These are phyloP conservation scores for Limanda limanda DNA, from an alignment of 2,113 vertebrate species.

Conservation along the genomic window DNA sequence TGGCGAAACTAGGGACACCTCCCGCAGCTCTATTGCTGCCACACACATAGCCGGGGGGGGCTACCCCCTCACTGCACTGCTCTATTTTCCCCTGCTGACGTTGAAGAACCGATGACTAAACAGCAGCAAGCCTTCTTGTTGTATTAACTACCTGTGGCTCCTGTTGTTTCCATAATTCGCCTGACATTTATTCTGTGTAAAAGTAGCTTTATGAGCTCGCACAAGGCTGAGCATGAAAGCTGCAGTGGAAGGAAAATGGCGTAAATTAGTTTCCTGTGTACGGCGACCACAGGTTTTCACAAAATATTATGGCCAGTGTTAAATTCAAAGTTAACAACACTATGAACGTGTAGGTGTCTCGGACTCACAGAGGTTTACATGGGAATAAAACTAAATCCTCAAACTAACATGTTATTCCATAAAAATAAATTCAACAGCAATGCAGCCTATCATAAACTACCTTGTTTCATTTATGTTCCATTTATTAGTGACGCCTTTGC, in stretches of 20 bases:
- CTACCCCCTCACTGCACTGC: conserved; percentile 25
- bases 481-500: background rate
- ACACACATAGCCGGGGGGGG: conserved; percentile 66
- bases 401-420: background rate
- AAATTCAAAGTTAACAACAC: conserved; percentile 36
- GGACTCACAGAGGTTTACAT: conserved; percentile 8
- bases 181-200: conserved; percentile 63
- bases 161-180: conserved; percentile 67
- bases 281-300: conserved; percentile 46
- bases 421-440: background rate
- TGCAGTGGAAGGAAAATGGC: conserved; percentile 31
- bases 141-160: conserved; percentile 64
- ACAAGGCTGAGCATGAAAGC: conserved; percentile 53
- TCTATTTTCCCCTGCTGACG: conserved; percentile 44
- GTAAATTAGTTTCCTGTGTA: conserved; percentile 50
- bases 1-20: conserved; percentile 45
- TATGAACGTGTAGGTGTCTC: conserved; percentile 50
- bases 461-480: background rate
- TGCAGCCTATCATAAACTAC: background rate
- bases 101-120: conserved; percentile 66
- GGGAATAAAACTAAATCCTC: background rate
- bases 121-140: conserved; percentile 42
- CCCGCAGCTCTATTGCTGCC: conserved; percentile 50
- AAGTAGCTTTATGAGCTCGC: conserved; percentile 62
- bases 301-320: conserved; percentile 49